Percentiles rank a stretch among this genome's conserved stretches.
Conservation (phyloP, 2,113 vertebrate genomes). For the Atlantisia rogersi region DNA sequence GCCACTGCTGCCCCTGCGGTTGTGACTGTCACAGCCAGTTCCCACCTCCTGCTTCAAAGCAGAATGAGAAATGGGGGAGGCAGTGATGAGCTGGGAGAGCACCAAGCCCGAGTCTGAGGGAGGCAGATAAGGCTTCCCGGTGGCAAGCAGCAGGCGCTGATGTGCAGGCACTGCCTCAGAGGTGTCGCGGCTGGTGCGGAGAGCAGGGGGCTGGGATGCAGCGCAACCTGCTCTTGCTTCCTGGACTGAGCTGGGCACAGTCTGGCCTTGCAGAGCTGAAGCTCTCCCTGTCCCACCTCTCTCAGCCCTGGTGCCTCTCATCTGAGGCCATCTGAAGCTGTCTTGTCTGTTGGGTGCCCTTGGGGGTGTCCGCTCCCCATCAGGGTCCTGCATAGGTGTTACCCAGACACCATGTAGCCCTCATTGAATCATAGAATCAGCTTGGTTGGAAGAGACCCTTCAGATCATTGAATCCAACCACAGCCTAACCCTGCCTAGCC, state of each 20-base stretch:
- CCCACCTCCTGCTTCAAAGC: not conserved
- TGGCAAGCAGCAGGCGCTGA: not conserved
- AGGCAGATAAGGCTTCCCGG: not conserved
- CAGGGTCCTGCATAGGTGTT: not conserved
- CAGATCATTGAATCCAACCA: too few relatives aligned
- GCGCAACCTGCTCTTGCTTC: not conserved
- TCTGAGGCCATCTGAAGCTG: not conserved
- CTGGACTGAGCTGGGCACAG: not conserved
- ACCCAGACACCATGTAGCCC: not conserved
- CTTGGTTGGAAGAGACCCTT: too few relatives aligned
- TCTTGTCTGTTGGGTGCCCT: too few relatives aligned
- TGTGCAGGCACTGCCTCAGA: not conserved
- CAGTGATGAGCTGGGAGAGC: not conserved
- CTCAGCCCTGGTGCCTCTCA: not conserved
- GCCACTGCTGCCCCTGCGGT: not conserved
- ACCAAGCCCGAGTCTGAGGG: not conserved
- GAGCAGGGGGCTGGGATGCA: not conserved
- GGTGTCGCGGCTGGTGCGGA: not conserved
- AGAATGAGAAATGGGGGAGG: not conserved
- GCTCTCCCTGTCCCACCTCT: not conserved
- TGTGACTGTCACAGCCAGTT: not conserved
- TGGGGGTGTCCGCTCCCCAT: accelerated
- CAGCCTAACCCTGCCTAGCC: too few relatives aligned
- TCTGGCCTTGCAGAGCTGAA: not conserved
- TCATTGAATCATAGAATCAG: not conserved